Percentiles rank a stretch among this genome's conserved stretches.
Conservation (phyloP, 2,888 invertebrate genomes). For the Phoronis australis region DNA sequence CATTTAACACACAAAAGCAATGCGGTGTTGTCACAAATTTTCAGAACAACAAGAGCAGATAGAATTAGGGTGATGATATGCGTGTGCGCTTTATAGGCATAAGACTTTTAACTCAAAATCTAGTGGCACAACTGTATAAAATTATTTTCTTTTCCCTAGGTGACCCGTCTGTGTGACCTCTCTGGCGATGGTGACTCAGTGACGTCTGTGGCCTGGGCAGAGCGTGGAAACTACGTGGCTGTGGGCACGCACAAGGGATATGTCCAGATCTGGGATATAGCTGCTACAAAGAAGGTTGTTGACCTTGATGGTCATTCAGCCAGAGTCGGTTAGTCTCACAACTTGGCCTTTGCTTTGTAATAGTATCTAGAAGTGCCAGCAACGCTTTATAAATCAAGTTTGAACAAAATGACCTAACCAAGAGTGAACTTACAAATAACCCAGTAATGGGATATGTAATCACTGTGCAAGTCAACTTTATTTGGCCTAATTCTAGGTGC, state of each 20-base stretch:
- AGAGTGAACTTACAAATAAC: neutral
- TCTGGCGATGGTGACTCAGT: conserved; percentile 90
- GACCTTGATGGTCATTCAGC: conserved; percentile 88
- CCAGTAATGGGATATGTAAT: neutral
- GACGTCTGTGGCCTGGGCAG: conserved; percentile 98
- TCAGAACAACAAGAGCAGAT: too few species aligned
- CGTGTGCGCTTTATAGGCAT: too few species aligned
- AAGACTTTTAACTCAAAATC: too few species aligned
- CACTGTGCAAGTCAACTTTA: neutral
- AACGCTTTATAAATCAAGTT: too few species aligned
- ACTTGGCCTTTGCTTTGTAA: too few species aligned
- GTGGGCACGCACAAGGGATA: conserved; percentile 97
- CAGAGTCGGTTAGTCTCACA: conserved; percentile 55
- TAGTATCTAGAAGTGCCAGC: too few species aligned
- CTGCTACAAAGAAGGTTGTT: conserved; percentile 85
- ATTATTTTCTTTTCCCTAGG: conserved; percentile 35
- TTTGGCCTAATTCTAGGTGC: conserved; percentile 63
- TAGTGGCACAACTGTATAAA: too few species aligned
- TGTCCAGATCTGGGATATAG: conserved; percentile 95
- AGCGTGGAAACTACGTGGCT: conserved; percentile 72
- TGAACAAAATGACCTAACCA: too few species aligned
- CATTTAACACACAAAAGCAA: neutral
- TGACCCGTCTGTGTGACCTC: conserved; percentile 91
- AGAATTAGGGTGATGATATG: too few species aligned
- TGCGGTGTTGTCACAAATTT: too few species aligned